phyloP scores from a whole-genome alignment of 2,797 vertebrate species.

The Gallirallus australis region DNA sequence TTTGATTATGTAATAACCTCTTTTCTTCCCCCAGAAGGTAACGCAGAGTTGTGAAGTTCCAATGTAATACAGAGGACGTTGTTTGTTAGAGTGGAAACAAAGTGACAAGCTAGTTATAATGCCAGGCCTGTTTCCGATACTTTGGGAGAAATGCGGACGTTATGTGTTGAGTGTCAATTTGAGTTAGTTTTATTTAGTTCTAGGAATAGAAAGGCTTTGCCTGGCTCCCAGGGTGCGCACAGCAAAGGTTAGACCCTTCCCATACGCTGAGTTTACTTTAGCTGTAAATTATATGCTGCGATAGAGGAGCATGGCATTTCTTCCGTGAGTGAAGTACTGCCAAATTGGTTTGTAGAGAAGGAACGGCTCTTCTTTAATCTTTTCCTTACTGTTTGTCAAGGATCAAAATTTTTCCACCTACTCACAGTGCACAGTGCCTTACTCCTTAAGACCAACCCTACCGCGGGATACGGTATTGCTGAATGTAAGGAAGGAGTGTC shows the following conservation, averaged over 20 bases:
- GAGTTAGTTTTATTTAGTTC: constrained; percentile 41
- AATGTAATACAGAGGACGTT: constrained; percentile 32
- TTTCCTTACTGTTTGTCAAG: background rate
- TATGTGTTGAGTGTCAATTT: background rate
- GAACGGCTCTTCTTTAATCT: constrained; percentile 7
- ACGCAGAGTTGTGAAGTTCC: constrained; percentile 4
- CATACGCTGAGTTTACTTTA: background rate
- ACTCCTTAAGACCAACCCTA: background rate
- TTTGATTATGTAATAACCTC: constrained; percentile 54
- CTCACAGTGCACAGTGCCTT: background rate
- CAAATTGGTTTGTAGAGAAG: background rate
- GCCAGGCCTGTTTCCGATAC: constrained; percentile 27
- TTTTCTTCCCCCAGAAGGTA: constrained; percentile 43
- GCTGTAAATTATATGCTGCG: constrained; percentile 24
- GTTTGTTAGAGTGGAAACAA: constrained; percentile 48
- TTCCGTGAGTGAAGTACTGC: background rate
- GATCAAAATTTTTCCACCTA: background rate
- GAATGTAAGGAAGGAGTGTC: background rate
- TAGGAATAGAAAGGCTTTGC: constrained; percentile 12
- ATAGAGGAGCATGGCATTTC: background rate
- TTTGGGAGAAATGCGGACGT: background rate
- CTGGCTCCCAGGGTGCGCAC: background rate
- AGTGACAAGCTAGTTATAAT: constrained; percentile 29
- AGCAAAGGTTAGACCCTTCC: constrained; percentile 18
- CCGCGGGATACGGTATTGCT: background rate